These are phyloP conservation scores for Centropus bengalensis DNA, from an alignment of 2,113 vertebrate species.

Conservation along the genomic window DNA sequence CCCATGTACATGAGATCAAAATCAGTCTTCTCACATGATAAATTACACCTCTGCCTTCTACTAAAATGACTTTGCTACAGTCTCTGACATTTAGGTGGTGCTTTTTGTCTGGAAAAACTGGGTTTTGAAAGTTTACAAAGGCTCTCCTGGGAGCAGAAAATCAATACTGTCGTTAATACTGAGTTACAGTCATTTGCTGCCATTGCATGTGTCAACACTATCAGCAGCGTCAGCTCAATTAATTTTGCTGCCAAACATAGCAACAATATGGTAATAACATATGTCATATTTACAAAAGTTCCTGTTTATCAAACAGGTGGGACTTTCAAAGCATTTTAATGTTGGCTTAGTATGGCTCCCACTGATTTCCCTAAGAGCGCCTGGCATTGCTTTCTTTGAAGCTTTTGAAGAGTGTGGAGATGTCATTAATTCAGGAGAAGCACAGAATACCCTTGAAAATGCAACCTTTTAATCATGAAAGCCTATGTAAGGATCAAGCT, in stretches of 20 bases:
- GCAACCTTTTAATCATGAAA: background rate
- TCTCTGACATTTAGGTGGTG: background rate
- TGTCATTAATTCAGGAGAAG: background rate
- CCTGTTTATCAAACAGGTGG: background rate
- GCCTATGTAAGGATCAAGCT: background rate
- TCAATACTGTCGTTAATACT: background rate
- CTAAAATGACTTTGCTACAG: background rate
- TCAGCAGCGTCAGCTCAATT: background rate
- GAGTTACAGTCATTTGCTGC: background rate
- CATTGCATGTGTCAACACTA: background rate
- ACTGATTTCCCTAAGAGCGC: background rate
- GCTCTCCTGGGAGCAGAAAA: background rate
- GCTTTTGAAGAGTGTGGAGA: background rate
- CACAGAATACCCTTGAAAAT: background rate
- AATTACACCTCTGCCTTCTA: background rate
- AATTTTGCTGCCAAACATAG: conserved; percentile 10
- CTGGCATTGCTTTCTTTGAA: background rate
- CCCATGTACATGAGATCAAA: fast-evolving
- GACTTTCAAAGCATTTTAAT: conserved; percentile 11
- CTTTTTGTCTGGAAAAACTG: background rate
- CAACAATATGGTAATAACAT: conserved; percentile 23
- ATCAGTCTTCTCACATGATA: background rate
- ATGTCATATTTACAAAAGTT: background rate
- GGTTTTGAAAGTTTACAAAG: background rate
- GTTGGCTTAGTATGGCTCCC: background rate